These are phyloP conservation scores for Ptiloglossa arizonensis DNA, from an alignment of 1,140 invertebrate genomes.

Conservation along the genomic window DNA sequence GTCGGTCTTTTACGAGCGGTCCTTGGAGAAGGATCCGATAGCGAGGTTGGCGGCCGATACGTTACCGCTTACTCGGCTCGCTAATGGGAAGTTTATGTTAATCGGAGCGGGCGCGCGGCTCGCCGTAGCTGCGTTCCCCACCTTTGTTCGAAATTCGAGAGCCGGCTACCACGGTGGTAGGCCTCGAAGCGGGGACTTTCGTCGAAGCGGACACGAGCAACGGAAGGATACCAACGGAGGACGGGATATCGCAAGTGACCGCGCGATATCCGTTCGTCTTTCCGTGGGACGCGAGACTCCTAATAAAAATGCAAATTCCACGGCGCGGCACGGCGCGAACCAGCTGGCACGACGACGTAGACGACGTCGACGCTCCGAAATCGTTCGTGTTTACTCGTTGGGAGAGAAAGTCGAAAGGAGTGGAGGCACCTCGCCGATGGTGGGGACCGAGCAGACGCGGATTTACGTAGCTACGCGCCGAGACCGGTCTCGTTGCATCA, in stretches of 20 bases:
- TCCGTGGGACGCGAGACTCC: conserved; percentile 57
- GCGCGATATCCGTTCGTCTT: conserved; percentile 53
- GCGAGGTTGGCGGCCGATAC: neutral
- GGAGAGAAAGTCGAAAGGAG: conserved; percentile 52
- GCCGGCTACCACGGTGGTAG: too few species aligned
- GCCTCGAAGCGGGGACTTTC: too few species aligned
- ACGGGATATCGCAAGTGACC: conserved; percentile 38
- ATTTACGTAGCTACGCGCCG: conserved; percentile 54
- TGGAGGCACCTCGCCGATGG: conserved; percentile 17
- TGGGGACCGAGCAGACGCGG: conserved; percentile 33
- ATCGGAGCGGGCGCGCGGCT: too few species aligned
- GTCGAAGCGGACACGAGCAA: too few species aligned
- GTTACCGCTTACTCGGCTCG: conserved; percentile 5
- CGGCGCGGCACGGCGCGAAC: conserved; percentile 32
- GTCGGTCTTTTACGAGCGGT: conserved; percentile 28
- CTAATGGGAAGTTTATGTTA: conserved; percentile 35
- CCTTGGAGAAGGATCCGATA: conserved; percentile 44
- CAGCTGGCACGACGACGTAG: conserved; percentile 54
- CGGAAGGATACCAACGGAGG: conserved; percentile 33
- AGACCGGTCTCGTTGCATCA: conserved; percentile 56
- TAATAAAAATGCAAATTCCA: conserved; percentile 79
- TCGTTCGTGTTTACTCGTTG: conserved; percentile 58
- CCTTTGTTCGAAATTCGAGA: neutral
- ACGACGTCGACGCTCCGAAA: too few species aligned
- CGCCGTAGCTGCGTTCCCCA: too few species aligned